Evolutionary conservation across 2,113 vertebrate species (phyloP).

Genomic region (Oncorhynchus mykiss): DNA sequence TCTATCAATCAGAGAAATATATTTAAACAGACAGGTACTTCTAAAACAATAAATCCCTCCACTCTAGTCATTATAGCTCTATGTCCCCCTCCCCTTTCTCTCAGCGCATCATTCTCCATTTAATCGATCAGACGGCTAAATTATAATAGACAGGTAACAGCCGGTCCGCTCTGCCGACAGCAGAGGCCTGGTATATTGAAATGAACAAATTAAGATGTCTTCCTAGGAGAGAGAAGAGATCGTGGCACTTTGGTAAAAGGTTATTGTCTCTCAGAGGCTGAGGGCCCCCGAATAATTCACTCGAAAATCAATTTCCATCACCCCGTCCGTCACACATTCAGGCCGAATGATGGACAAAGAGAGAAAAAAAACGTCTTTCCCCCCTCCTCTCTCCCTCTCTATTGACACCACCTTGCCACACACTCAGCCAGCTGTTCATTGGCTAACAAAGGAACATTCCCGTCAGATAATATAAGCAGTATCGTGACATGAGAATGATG

Average conservation of each 20-base stretch:
- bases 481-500: no score
- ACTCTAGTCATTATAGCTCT: no score
- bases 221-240: constrained; percentile 17
- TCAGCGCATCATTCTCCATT: constrained; percentile 12
- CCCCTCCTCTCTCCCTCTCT: constrained; percentile 21
- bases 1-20: no score
- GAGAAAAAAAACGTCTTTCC: not conserved
- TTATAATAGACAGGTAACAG: constrained; percentile 55
- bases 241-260: constrained; percentile 25
- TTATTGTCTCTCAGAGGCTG: constrained; percentile 45
- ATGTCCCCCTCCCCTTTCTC: constrained; percentile 13
- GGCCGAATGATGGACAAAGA: constrained; percentile 40
- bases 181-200: constrained; percentile 52
- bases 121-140: constrained; percentile 36
- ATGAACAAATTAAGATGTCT: constrained; percentile 62
- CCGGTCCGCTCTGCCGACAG: constrained; percentile 33
- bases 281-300: constrained; percentile 66
- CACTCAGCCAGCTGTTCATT: no score
- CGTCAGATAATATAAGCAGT: no score
- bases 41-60: no score
- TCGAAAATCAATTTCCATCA: constrained; percentile 75
- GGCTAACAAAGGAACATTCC: no score
- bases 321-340: constrained; percentile 48
- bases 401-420: not conserved
- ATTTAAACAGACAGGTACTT: no score